Evolutionary conservation across 2,797 vertebrate species (phyloP).

Genomic region (Hylomyscus alleni): DNA sequence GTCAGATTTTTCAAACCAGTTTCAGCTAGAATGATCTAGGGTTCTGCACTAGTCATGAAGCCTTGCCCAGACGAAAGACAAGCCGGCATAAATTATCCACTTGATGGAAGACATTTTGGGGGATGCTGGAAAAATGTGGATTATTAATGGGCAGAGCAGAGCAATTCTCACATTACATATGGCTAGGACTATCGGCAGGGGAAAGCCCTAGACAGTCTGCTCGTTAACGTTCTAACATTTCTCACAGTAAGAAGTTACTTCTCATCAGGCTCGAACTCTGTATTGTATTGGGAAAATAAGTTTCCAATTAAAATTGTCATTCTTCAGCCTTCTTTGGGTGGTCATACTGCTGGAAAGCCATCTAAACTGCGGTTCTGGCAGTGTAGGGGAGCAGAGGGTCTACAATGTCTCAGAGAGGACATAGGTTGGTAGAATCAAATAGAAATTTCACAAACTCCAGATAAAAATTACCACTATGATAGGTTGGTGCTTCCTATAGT

Average conservation of each 20-base stretch:
- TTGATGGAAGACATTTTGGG: constrained; percentile 69
- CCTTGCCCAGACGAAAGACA: constrained; percentile 67
- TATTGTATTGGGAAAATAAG: constrained; percentile 76
- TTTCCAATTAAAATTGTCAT: constrained; percentile 83
- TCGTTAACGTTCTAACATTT: constrained; percentile 79
- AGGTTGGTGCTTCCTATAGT: background rate
- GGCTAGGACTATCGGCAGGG: constrained; percentile 68
- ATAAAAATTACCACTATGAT: constrained; percentile 39
- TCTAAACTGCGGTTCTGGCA: constrained; percentile 47
- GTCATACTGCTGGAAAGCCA: constrained; percentile 77
- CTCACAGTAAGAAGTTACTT: constrained; percentile 81
- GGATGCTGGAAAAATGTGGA: constrained; percentile 74
- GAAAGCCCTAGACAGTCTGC: constrained; percentile 69
- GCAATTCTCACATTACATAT: constrained; percentile 84
- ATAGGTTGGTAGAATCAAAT: constrained; percentile 35
- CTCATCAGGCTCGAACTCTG: constrained; percentile 70
- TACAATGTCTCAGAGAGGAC: constrained; percentile 32
- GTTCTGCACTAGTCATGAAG: constrained; percentile 38
- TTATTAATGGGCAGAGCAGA: constrained; percentile 82
- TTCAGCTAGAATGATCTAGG: constrained; percentile 48
- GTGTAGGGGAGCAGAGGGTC: background rate
- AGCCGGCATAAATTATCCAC: constrained; percentile 76
- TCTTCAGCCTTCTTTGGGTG: constrained; percentile 79
- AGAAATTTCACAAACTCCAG: constrained; percentile 56
- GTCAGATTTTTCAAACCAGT: constrained; percentile 60